phyloP scores from a whole-genome alignment of 2,113 vertebrate species.

The Diadophis punctatus region DNA sequence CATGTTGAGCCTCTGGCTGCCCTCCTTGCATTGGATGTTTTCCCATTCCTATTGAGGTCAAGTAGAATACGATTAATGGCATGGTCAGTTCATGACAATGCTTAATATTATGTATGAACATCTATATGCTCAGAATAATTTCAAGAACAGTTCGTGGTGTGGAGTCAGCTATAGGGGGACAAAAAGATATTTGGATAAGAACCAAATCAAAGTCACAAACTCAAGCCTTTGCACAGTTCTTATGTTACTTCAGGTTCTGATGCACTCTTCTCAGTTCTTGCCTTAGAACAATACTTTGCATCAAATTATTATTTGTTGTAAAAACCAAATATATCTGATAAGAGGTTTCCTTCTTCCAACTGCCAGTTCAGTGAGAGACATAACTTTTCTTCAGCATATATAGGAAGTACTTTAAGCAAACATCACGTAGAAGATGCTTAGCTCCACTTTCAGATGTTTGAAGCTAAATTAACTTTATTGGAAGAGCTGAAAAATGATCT shows the following conservation, averaged over 20 bases:
- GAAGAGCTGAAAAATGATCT: not conserved
- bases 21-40: not conserved
- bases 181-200: not conserved
- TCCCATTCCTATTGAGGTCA: not conserved
- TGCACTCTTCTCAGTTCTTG: not conserved
- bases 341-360: not conserved
- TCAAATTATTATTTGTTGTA: not conserved
- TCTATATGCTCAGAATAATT: not conserved
- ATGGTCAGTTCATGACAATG: not conserved
- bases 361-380: not conserved
- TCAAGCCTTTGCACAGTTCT: not conserved
- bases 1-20: not conserved
- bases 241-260: not conserved
- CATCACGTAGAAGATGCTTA: not conserved
- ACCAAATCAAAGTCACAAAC: not conserved
- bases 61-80: not conserved
- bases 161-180: not conserved
- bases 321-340: not conserved
- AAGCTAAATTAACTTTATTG: not conserved
- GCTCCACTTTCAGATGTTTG: not conserved
- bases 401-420: not conserved
- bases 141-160: not conserved
- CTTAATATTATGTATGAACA: not conserved
- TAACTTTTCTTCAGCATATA: not conserved
- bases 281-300: not conserved